Evolutionary conservation across 2,113 vertebrate genomes (phyloP), one percentile per base, ranked within the genome.

Genomic region (Phocoena sinus): DNA sequence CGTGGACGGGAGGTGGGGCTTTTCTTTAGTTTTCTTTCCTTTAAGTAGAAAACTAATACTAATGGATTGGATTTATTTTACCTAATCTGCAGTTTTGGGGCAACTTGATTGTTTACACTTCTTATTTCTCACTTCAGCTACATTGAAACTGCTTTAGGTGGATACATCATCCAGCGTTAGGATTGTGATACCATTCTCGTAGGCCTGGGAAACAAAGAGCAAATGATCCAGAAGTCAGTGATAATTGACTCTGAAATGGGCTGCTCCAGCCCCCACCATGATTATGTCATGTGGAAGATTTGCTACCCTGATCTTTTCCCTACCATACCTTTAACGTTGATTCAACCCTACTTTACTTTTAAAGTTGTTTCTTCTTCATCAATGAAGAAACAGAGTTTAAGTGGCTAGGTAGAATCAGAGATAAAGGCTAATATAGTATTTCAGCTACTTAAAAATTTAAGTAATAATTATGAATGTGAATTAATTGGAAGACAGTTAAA

Each of bases 21-120:
- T 97, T 89, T 67, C n/a, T 97, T 94, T 95, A 77, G 95, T 90
- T 93, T 95, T 95, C n/a, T 97, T 91, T 18, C 73, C 41, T 95
- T 15, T 53, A 84, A 70, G n/a, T 96, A 97, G n/a, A 62, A 94
- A 38, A 97, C 36, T 91, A 15, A 93, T 58, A 60, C 53, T 84
- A 88, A 95, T 28, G 85, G 21, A 71, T 53, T 87, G 56, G 50
- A 36, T 96, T 97, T 88, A 93, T 89, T 94, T 94, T 76, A 90
- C 33, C 67, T 74, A 33, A 95, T 91, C 79, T 91, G 44, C 21
- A 76, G 15, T 92, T 96, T 93, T 5, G 36, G 38, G 44, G 28
- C 36, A 90, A 60, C 62, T 47, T 94, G 44, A 65, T 89, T 36
- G 23, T 77, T 77, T 92, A 31, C 10, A 68, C 86, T 89, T 98